Evolutionary conservation across 1,140 invertebrate species (phyloP), one percentile per base, ranked within the genome.

Genomic region (Aphidius gifuensis): DNA sequence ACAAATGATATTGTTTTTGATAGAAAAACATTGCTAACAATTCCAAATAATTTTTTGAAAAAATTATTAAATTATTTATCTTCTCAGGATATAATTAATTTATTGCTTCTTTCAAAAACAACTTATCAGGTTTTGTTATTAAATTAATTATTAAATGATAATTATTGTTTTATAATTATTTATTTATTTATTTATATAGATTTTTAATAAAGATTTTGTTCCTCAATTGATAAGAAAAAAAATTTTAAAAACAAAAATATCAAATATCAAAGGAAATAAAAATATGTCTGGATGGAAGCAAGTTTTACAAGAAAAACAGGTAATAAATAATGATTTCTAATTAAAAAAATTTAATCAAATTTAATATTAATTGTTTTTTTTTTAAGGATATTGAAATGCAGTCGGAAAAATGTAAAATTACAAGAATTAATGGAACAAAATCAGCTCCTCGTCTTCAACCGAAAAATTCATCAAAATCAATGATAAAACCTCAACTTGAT

Each of bases 211-310:
- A 5, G 69, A 79, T 56, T 59, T 6, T 4, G 46, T 76, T n/a
- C 80, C 74, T 77, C 60, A 74, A 49, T 47, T 70, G n/a, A 50
- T 78, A n/a, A 75, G 68, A 7, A 69, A 65, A 44, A 77, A 67
- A 45, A 50, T 32, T 3, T 60, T n/a, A 54, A 6, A 4, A 38
- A 21, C 11, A 21, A 64, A 16, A 69, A 59, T 59, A 42, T 55
- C 6, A 5, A 55, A 21, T 40, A 11, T 5, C 53, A 74, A 54
- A 59, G 46, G 5, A 23, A 67, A 9, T 46, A 55, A 6, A 57
- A 40, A 49, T n/a, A 63, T 23, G 16, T 7, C 64, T 6, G 66
- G 65, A 42, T 78, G 74, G 75, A 74, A 71, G 49, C 46, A 69
- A 23, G 38, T 73, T 0, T 65, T 76, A 0, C 71, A 69, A 47